Percentiles rank a stretch among this genome's conserved stretches.
Conservation (phyloP, 2,888 invertebrate genomes). For the Marasmarcha lunaedactyla region DNA sequence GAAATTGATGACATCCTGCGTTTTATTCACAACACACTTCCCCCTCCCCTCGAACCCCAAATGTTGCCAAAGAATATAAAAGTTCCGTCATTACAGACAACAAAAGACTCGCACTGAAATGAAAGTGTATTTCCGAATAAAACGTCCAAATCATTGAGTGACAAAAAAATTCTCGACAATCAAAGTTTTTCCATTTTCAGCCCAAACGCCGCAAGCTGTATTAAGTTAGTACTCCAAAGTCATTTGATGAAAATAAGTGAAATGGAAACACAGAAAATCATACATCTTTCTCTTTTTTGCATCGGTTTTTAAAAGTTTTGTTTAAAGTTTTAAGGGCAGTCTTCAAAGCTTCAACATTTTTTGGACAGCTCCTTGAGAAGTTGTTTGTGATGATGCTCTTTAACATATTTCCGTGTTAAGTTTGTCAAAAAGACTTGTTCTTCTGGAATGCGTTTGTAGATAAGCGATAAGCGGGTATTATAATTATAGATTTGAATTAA, state of each 20-base stretch:
- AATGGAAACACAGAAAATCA: background rate
- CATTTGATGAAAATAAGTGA: background rate
- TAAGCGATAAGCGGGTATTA: too few relatives aligned
- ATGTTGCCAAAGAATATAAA: constrained; percentile 10
- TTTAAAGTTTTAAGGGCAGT: background rate
- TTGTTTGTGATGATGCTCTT: background rate
- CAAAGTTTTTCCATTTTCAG: constrained; percentile 64
- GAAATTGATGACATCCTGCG: too few relatives aligned
- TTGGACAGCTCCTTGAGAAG: background rate
- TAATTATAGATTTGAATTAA: too few relatives aligned
- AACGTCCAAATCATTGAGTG: constrained; percentile 47
- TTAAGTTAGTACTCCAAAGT: background rate
- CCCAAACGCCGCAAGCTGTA: constrained; percentile 24
- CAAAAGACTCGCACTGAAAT: constrained; percentile 15
- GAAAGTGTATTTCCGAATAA: constrained; percentile 15
- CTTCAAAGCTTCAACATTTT: background rate
- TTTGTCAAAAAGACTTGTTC: background rate
- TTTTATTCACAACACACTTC: too few relatives aligned
- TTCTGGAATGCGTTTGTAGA: too few relatives aligned
- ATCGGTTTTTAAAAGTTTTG: background rate
- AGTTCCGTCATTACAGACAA: constrained; percentile 17
- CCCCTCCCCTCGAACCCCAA: too few relatives aligned
- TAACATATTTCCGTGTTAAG: background rate
- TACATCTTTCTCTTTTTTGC: background rate
- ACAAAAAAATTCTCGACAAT: constrained; percentile 51